These are phyloP conservation scores for Nanorana parkeri DNA, from an alignment of 2,113 vertebrate genomes.

Conservation along the genomic window DNA sequence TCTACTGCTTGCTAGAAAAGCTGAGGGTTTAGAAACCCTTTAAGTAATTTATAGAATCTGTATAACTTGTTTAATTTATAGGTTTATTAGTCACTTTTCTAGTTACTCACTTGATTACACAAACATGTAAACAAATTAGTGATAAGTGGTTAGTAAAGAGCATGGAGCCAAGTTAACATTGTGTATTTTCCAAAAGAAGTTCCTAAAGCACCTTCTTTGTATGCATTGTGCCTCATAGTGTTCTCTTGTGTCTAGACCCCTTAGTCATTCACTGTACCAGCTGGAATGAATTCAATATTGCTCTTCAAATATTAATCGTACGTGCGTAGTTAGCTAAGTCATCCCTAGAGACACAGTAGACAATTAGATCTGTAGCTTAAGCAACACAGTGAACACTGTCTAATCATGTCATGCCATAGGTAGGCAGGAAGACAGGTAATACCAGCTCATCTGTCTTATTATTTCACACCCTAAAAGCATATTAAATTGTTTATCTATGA, in stretches of 20 bases:
- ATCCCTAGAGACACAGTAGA: conserved; percentile 12
- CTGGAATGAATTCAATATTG: conserved; percentile 29
- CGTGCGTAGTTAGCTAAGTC: background rate
- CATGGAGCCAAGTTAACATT: background rate
- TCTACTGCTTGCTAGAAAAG: too few species aligned
- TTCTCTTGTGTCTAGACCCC: conserved; percentile 13
- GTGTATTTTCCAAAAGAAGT: conserved; percentile 16
- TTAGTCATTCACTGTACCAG: background rate
- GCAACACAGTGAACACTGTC: background rate
- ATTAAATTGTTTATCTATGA: too few species aligned
- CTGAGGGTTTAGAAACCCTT: too few species aligned
- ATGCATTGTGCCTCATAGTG: conserved; percentile 16
- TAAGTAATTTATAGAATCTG: too few species aligned
- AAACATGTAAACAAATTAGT: conserved; percentile 3
- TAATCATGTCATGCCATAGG: too few species aligned
- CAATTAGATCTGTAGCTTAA: background rate
- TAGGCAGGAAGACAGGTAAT: too few species aligned
- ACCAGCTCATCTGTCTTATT: too few species aligned
- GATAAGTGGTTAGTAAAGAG: background rate
- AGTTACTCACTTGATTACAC: background rate
- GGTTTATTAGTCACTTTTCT: background rate
- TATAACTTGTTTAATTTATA: too few species aligned
- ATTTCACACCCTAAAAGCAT: too few species aligned
- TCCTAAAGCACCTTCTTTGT: conserved; percentile 25
- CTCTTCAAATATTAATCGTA: conserved; percentile 24